These are phyloP conservation scores for Plodia interpunctella DNA, from an alignment of 1,140 invertebrate genomes.

Conservation along the genomic window DNA sequence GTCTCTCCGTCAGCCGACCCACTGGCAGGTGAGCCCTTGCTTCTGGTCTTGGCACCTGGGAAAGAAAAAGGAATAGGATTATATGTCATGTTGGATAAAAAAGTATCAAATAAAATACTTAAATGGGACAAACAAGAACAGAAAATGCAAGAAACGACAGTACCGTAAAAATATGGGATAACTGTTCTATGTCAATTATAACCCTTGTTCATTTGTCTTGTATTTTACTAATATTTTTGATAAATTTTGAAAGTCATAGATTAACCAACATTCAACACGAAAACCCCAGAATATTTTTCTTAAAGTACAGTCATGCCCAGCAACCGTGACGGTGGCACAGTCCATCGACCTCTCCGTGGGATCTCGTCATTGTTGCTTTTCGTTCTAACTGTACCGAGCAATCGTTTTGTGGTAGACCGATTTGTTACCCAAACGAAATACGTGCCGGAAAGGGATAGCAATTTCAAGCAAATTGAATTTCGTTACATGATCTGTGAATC, in stretches of 20 bases:
- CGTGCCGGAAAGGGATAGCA: slow-evolving; percentile 6
- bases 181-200: too few relatives aligned
- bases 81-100: not conserved
- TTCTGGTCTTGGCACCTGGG: slow-evolving; percentile 60
- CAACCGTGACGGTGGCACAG: slow-evolving; percentile 35
- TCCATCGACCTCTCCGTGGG: slow-evolving; percentile 50
- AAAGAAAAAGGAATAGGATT: slow-evolving; percentile 27
- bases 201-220: too few relatives aligned
- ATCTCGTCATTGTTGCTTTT: slow-evolving; percentile 49
- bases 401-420: slow-evolving; percentile 38
- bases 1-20: slow-evolving; percentile 43
- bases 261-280: too few relatives aligned
- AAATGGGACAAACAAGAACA: too few relatives aligned
- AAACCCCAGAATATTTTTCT: slow-evolving; percentile 16
- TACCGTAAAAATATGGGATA: too few relatives aligned
- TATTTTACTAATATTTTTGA: too few relatives aligned
- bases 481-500: slow-evolving; percentile 17
- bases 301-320: slow-evolving; percentile 36
- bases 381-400: slow-evolving; percentile 47
- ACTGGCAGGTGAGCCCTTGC: slow-evolving; percentile 65
- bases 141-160: too few relatives aligned
- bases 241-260: too few relatives aligned
- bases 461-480: slow-evolving; percentile 35
- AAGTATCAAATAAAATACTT: too few relatives aligned
- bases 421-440: slow-evolving; percentile 20